Percentiles rank a stretch among this genome's conserved stretches.
Evolutionary conservation across 2,113 vertebrate species (phyloP).

Genomic region (Addax nasomaculatus): DNA sequence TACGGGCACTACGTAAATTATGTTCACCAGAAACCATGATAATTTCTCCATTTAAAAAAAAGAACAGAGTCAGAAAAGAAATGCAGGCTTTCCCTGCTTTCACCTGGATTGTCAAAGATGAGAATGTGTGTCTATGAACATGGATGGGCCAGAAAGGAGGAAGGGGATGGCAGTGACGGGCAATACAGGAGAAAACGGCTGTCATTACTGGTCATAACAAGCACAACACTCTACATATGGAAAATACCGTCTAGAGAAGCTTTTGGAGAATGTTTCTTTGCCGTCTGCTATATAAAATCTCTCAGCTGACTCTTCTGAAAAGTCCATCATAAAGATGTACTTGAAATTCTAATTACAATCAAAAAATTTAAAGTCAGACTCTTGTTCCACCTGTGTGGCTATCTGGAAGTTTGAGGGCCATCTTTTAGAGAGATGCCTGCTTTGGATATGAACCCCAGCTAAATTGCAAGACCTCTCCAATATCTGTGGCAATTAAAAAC

Average conservation of each 20-base stretch:
- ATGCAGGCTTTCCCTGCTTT: not conserved
- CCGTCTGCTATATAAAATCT: not conserved
- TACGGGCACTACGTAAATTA: not conserved
- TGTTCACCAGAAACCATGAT: not conserved
- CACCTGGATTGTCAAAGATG: not conserved
- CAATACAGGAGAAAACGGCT: not conserved
- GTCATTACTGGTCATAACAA: not conserved
- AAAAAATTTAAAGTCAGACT: not conserved
- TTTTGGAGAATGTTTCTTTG: not conserved
- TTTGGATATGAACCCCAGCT: not conserved
- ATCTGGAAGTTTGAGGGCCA: not conserved
- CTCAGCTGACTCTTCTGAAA: not conserved
- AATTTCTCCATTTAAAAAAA: not conserved
- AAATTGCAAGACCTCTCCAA: not conserved
- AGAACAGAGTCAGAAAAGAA: not conserved
- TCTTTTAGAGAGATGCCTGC: not conserved
- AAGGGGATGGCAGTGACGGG: accelerated
- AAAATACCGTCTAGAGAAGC: not conserved
- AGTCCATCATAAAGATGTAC: not conserved
- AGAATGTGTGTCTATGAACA: not conserved
- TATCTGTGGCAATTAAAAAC: not conserved
- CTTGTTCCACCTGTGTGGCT: not conserved
- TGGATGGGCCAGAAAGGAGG: not conserved
- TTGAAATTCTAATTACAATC: not conserved
- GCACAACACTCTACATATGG: not conserved